These are phyloP conservation scores for Drosophila ironensis DNA, from an alignment of 1,140 invertebrate species.

Conservation along the genomic window DNA sequence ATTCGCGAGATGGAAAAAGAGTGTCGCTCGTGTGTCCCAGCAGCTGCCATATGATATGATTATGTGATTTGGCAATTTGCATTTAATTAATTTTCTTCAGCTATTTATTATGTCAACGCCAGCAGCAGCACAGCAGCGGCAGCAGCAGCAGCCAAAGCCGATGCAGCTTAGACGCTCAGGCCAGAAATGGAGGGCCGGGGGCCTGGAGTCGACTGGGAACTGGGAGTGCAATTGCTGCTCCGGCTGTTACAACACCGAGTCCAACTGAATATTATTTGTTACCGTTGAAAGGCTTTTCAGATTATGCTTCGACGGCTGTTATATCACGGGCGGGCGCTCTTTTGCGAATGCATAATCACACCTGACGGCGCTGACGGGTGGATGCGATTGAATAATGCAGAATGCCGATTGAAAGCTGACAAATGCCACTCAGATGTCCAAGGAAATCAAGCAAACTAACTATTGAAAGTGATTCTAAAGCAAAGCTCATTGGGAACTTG, in stretches of 20 bases:
- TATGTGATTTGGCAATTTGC: conserved; percentile 78
- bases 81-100: conserved; percentile 76
- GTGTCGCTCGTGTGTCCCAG: conserved; percentile 35
- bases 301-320: conserved; percentile 40
- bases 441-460: too few species aligned
- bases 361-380: conserved; percentile 24
- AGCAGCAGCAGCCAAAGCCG: too few species aligned
- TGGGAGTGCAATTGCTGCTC: conserved; percentile 32
- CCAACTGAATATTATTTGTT: conserved; percentile 62
- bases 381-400: conserved; percentile 39
- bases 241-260: conserved; percentile 60
- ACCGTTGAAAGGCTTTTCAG: conserved; percentile 38
- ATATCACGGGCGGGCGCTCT: conserved; percentile 32
- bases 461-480: too few species aligned
- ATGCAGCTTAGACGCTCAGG: conserved; percentile 37
- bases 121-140: too few species aligned
- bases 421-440: neutral
- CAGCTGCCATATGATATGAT: conserved; percentile 74
- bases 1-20: conserved; percentile 15
- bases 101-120: conserved; percentile 79
- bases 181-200: conserved; percentile 1
- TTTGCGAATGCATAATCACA: conserved; percentile 31
- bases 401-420: conserved; percentile 1
- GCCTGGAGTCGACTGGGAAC: conserved; percentile 17
- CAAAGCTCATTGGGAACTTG: too few species aligned